Evolutionary conservation across 2,113 vertebrate genomes (phyloP).

Genomic region (Cacatua alba): DNA sequence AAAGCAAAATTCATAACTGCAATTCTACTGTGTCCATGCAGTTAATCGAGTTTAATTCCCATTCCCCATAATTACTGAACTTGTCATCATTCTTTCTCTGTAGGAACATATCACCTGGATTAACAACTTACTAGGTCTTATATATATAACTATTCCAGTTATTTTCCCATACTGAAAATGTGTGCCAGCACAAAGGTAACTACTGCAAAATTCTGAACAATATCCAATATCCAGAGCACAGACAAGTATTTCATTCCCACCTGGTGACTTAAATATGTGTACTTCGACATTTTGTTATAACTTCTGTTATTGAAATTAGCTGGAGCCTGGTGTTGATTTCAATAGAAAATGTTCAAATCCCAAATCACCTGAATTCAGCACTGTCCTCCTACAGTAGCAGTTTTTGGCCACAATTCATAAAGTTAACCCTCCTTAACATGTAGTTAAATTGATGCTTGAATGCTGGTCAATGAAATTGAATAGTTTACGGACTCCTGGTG

Average conservation of each 20-base stretch:
- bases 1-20: conserved; percentile 10
- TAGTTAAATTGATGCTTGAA: background rate
- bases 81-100: background rate
- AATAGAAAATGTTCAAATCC: background rate
- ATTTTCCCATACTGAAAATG: background rate
- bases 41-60: conserved; percentile 4
- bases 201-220: background rate
- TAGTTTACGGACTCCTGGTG: background rate
- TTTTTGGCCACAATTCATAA: background rate
- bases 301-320: background rate
- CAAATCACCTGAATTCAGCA: background rate
- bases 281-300: background rate
- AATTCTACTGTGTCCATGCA: background rate
- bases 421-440: background rate
- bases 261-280: background rate
- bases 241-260: background rate
- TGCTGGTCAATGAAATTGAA: background rate
- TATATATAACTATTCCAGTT: background rate
- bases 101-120: background rate
- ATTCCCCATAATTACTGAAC: conserved; percentile 2
- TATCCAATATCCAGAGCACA: background rate
- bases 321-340: background rate
- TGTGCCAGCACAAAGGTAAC: background rate
- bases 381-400: background rate
- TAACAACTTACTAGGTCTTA: conserved; percentile 5